Percentiles rank a stretch among this genome's conserved stretches.
Evolutionary conservation across 2,113 vertebrate species (phyloP).

Genomic region (Saiga tatarica): DNA sequence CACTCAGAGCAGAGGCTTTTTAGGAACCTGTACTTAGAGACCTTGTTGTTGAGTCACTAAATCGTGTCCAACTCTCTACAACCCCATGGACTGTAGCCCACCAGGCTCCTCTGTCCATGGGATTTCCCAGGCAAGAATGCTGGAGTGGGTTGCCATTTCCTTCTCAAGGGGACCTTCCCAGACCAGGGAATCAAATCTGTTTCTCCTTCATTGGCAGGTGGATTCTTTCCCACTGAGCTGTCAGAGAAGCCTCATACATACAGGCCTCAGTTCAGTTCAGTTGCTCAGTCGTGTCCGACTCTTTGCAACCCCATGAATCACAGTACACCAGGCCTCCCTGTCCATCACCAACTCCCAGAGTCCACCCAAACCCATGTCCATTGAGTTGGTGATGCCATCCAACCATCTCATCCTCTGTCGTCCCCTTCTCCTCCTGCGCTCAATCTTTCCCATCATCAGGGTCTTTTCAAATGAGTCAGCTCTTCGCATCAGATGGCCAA

Average conservation of each 20-base stretch:
- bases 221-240: not conserved
- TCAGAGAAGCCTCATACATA: not conserved
- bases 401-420: not conserved
- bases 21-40: not conserved
- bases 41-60: not conserved
- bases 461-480: too few species aligned
- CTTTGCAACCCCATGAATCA: not conserved
- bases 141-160: not conserved
- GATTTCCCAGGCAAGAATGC: not conserved
- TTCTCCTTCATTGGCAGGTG: not conserved
- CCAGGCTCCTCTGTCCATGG: not conserved
- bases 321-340: not conserved
- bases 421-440: not conserved
- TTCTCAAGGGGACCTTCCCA: not conserved
- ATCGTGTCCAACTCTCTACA: not conserved
- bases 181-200: not conserved
- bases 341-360: not conserved
- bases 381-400: too few species aligned
- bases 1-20: not conserved
- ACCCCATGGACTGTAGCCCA: not conserved
- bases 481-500: too few species aligned
- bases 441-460: too few species aligned
- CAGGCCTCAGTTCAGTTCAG: not conserved
- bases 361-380: not conserved
- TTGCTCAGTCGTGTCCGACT: accelerated